Evolutionary conservation across 2,797 vertebrate species (phyloP).

Genomic region (Poeciliopsis turneri): DNA sequence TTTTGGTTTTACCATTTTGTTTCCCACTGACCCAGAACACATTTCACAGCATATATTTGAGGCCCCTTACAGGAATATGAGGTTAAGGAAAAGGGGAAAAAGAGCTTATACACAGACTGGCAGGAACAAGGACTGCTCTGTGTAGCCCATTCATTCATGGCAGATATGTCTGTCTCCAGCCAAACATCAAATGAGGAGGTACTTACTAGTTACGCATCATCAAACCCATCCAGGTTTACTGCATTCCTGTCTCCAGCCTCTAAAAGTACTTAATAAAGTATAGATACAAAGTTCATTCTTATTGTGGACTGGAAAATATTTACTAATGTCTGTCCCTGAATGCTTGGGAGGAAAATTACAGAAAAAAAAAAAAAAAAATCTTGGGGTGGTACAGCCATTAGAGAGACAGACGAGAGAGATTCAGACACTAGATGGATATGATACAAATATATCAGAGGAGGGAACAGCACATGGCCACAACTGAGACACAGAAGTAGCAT

Average conservation of each 20-base stretch:
- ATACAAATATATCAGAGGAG: constrained; percentile 45
- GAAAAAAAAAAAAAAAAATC: constrained; percentile 11
- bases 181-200: constrained; percentile 55
- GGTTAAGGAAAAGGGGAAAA: constrained; percentile 46
- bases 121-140: constrained; percentile 76
- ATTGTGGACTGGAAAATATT: constrained; percentile 60
- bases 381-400: constrained; percentile 7
- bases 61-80: constrained; percentile 76
- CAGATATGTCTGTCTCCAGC: constrained; percentile 51
- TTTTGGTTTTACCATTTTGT: constrained; percentile 41
- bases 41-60: constrained; percentile 67
- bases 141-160: constrained; percentile 57
- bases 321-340: constrained; percentile 40
- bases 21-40: constrained; percentile 64
- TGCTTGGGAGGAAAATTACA: constrained; percentile 46
- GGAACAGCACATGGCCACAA: constrained; percentile 20
- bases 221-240: constrained; percentile 21
- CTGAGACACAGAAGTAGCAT: constrained; percentile 15
- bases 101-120: constrained; percentile 67
- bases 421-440: constrained; percentile 15
- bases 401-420: constrained; percentile 16
- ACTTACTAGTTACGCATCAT: constrained; percentile 34
- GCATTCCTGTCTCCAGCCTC: constrained; percentile 16
- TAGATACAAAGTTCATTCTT: constrained; percentile 37
- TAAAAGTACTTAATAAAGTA: constrained; percentile 22